phyloP scores from a whole-genome alignment of 2,888 invertebrate species.

The Tryphoninae sp. region DNA sequence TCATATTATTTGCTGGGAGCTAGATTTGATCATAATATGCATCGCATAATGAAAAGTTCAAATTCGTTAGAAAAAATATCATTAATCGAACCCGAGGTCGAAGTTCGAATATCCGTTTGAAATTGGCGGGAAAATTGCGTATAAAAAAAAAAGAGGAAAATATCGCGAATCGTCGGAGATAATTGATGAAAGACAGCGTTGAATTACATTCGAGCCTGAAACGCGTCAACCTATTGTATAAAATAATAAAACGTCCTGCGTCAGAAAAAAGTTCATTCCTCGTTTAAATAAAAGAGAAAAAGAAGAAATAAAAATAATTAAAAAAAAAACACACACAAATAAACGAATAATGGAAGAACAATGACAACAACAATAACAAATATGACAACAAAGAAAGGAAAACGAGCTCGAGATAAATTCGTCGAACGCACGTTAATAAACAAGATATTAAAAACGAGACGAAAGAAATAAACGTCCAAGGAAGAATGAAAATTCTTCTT shows the following conservation, averaged over 20 bases:
- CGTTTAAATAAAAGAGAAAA: conserved; percentile 6
- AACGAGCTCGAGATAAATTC: neutral
- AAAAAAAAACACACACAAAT: neutral
- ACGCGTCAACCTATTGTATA: conserved; percentile 38
- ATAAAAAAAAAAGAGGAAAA: conserved; percentile 8
- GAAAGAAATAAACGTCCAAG: no score
- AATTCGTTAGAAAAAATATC: no score
- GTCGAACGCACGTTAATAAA: conserved; percentile 35
- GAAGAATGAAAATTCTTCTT: conserved; percentile 41
- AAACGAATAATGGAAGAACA: neutral
- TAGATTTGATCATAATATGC: no score
- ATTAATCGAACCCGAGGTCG: no score
- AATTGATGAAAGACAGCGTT: conserved; percentile 28
- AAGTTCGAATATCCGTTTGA: neutral
- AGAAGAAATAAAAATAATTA: neutral
- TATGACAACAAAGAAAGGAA: conserved; percentile 12
- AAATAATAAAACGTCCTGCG: conserved; percentile 39
- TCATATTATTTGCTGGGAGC: no score
- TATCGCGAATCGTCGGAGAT: conserved; percentile 15
- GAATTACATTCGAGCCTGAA: conserved; percentile 52
- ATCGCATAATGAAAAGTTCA: no score
- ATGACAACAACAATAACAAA: conserved; percentile 2
- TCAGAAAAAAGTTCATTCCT: conserved; percentile 36
- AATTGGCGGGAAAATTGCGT: neutral
- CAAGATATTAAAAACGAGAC: conserved; percentile 21